Percentiles rank a stretch among this genome's conserved stretches.
phyloP scores from a whole-genome alignment of 2,888 invertebrate genomes.

The Thysanoteuthis rhombus region DNA sequence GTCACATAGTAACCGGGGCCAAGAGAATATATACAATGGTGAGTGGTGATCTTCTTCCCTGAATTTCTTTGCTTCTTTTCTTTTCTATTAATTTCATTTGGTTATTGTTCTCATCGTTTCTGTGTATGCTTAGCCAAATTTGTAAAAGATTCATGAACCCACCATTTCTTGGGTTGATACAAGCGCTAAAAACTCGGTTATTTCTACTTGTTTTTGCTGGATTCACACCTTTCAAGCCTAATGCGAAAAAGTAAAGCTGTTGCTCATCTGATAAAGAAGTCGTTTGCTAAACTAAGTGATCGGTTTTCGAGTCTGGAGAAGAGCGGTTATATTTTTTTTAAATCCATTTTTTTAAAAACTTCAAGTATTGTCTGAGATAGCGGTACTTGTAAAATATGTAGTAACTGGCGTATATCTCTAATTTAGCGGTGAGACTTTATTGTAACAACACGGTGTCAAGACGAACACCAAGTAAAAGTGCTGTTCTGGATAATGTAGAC shows the following conservation, averaged over 20 bases:
- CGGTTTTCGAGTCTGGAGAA: background rate
- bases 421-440: too few relatives aligned
- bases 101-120: too few relatives aligned
- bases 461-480: too few relatives aligned
- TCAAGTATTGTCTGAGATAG: too few relatives aligned
- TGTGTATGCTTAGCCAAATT: background rate
- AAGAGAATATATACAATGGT: constrained; percentile 21
- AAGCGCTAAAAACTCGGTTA: background rate
- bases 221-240: too few relatives aligned
- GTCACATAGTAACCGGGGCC: constrained; percentile 18
- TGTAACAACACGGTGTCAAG: too few relatives aligned
- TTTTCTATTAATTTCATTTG: background rate
- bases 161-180: background rate
- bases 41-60: background rate
- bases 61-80: background rate
- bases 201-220: too few relatives aligned
- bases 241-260: background rate
- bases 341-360: background rate
- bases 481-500: too few relatives aligned
- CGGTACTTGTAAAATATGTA: too few relatives aligned
- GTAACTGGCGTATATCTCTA: too few relatives aligned
- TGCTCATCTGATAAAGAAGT: background rate
- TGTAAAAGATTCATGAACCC: background rate
- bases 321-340: background rate
- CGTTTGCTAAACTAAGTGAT: background rate